Conservation (phyloP, 2,797 vertebrate genomes). For the Poecilia wingei region DNA sequence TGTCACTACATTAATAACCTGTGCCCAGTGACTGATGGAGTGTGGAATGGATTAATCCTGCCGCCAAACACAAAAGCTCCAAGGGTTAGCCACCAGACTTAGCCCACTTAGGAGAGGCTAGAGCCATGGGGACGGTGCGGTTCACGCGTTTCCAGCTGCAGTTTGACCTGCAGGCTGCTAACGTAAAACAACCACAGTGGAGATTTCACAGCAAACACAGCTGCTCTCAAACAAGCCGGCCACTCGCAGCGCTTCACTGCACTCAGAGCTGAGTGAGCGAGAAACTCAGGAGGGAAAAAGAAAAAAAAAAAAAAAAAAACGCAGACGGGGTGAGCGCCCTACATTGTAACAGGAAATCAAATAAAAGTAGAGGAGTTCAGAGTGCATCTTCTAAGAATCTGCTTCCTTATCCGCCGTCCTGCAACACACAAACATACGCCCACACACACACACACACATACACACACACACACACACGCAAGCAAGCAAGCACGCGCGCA, state of each 20-base stretch:
- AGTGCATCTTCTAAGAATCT: conserved; percentile 32
- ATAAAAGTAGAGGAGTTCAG: conserved; percentile 29
- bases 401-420: conserved; percentile 12
- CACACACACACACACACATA: background rate
- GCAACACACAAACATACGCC: conserved; percentile 1
- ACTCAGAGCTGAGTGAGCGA: conserved; percentile 22
- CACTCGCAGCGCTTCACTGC: conserved; percentile 25
- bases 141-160: conserved; percentile 66
- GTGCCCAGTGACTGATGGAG: conserved; percentile 77
- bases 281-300: background rate
- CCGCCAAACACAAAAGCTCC: conserved; percentile 67
- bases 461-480: background rate
- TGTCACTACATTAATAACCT: conserved; percentile 74
- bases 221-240: conserved; percentile 44
- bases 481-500: background rate
- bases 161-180: conserved; percentile 65
- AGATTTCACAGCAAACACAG: conserved; percentile 66
- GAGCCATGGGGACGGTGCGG: conserved; percentile 56
- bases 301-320: background rate
- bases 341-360: conserved; percentile 49
- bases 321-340: conserved; percentile 23
- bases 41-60: conserved; percentile 78
- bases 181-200: conserved; percentile 65
- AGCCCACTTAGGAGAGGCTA: conserved; percentile 71
- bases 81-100: conserved; percentile 74